Conservation (phyloP, 2,113 vertebrate genomes). For the Tichodroma muraria region DNA sequence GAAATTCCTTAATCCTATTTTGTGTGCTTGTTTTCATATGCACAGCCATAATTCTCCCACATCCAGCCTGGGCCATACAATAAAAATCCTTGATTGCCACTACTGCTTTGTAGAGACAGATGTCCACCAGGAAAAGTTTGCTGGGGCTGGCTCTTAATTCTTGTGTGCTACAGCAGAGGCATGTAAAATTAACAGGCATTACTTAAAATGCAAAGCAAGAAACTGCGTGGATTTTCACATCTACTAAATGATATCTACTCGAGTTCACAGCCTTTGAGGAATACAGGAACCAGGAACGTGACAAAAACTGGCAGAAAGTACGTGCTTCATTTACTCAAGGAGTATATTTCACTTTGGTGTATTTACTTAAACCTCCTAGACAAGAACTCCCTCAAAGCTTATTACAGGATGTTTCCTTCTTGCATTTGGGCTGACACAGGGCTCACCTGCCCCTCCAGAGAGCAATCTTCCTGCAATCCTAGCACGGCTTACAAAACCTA, state of each 20-base stretch:
- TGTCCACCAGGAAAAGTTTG: neutral
- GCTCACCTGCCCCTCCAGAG: neutral
- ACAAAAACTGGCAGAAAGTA: neutral
- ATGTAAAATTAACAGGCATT: neutral
- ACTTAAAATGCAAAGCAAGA: neutral
- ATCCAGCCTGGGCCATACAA: neutral
- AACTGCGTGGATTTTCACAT: neutral
- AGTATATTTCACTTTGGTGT: neutral
- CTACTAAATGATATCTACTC: neutral
- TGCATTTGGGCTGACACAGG: neutral
- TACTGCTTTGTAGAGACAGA: neutral
- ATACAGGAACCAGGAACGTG: neutral
- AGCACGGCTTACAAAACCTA: neutral
- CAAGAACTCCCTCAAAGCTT: neutral
- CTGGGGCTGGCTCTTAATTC: neutral
- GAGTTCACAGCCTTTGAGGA: neutral
- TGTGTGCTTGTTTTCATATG: neutral
- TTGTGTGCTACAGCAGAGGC: neutral
- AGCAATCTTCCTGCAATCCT: neutral
- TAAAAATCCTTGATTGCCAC: neutral
- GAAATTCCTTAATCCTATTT: slow-evolving; percentile 46
- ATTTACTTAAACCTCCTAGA: neutral
- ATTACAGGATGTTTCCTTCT: neutral
- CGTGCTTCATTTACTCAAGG: neutral
- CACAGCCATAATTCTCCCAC: neutral